phyloP scores from a whole-genome alignment of 2,888 invertebrate species.

The Notodonta ziczac region DNA sequence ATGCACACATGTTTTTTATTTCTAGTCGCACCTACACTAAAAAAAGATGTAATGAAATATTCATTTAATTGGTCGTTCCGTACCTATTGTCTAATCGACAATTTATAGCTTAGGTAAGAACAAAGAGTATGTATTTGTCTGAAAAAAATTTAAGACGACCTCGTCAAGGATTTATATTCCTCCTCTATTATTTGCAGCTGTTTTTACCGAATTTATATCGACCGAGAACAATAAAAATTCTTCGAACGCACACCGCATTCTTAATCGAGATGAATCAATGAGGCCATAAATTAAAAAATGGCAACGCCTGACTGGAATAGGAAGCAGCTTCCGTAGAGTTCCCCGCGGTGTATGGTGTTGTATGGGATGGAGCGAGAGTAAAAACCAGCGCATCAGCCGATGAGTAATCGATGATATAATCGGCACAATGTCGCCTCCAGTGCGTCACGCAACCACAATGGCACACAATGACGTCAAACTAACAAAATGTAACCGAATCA shows the following conservation, averaged over 20 bases:
- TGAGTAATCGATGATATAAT: constrained; percentile 52
- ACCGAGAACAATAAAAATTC: constrained; percentile 61
- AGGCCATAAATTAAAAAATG: constrained; percentile 62
- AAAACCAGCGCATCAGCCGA: constrained; percentile 31
- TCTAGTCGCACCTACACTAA: constrained; percentile 20
- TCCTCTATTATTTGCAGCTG: constrained; percentile 58
- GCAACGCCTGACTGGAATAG: constrained; percentile 34
- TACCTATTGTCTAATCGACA: constrained; percentile 61
- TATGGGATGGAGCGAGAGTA: constrained; percentile 29
- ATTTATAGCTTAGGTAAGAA: constrained; percentile 57
- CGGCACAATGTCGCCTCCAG: constrained; percentile 20
- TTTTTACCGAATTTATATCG: constrained; percentile 63
- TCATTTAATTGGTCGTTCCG: constrained; percentile 64
- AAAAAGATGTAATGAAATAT: constrained; percentile 68
- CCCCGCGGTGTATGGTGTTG: constrained; percentile 1
- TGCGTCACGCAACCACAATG: constrained; percentile 23
- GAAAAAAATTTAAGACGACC: constrained; percentile 47
- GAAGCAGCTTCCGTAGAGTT: constrained; percentile 38
- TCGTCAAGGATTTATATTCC: constrained; percentile 64
- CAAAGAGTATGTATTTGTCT: constrained; percentile 42
- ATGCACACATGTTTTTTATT: constrained; percentile 46
- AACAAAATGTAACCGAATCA: constrained; percentile 11
- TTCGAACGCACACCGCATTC: constrained; percentile 54
- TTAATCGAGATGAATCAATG: constrained; percentile 52
- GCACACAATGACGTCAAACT: constrained; percentile 27